Evolutionary conservation across 2,888 invertebrate species (phyloP).

Genomic region (Omphaloscelis lunosa): DNA sequence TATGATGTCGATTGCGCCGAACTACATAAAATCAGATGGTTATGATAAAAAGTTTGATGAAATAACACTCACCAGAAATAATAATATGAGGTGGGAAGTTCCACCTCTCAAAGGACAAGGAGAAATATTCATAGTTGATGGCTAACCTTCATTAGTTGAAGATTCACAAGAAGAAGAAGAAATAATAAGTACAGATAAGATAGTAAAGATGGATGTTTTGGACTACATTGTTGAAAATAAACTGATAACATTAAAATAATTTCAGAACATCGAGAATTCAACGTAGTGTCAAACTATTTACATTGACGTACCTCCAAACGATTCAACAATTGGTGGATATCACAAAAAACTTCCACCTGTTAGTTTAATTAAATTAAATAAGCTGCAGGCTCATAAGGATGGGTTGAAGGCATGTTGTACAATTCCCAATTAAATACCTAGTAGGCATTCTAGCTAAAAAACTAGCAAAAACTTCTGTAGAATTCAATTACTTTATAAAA

Average conservation of each 20-base stretch:
- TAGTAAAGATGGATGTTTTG: neutral
- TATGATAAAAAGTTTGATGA: conserved; percentile 28
- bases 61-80: neutral
- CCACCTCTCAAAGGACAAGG: neutral
- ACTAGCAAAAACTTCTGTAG: neutral
- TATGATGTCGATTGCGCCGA: conserved; percentile 8
- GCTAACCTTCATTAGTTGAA: neutral
- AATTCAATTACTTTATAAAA: neutral
- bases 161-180: neutral
- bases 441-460: neutral
- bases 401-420: neutral
- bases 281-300: neutral
- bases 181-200: neutral
- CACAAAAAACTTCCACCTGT: neutral
- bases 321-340: neutral
- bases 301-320: neutral
- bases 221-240: neutral
- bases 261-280: neutral
- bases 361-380: neutral
- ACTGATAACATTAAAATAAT: too few relatives aligned
- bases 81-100: neutral
- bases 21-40: conserved; percentile 28
- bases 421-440: neutral
- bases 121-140: neutral
- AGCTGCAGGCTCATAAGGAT: neutral